These are phyloP conservation scores for Cordilura impudica DNA, from an alignment of 2,888 invertebrate species.

Conservation along the genomic window DNA sequence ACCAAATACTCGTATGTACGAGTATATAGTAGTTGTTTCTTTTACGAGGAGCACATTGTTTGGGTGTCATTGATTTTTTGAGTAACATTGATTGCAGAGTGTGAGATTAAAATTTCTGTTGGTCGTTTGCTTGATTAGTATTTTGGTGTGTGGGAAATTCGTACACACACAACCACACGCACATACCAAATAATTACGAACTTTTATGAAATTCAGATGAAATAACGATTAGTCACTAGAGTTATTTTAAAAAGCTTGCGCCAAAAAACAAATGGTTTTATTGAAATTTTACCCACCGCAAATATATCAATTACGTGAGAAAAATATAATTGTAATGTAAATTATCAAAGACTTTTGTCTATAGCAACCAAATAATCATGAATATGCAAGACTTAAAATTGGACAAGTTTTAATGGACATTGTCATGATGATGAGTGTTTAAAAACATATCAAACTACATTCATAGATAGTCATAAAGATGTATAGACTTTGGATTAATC, in stretches of 20 bases:
- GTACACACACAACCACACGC: conserved; percentile 1
- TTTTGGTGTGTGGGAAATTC: conserved; percentile 21
- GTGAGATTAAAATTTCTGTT: neutral
- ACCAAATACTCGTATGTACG: neutral
- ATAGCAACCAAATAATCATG: neutral
- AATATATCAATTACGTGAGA: conserved; percentile 9
- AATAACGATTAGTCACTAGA: conserved; percentile 56
- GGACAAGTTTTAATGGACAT: conserved; percentile 20
- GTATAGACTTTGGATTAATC: too few relatives aligned
- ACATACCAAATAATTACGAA: conserved; percentile 32
- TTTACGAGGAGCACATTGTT: neutral
- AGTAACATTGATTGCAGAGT: neutral
- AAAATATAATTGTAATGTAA: too few relatives aligned
- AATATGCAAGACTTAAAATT: neutral
- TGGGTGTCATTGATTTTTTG: neutral
- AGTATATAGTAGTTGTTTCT: conserved; percentile 2
- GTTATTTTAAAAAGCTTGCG: conserved; percentile 54
- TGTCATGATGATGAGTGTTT: neutral
- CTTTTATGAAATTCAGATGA: conserved; percentile 55
- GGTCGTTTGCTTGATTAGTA: neutral
- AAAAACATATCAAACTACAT: too few relatives aligned
- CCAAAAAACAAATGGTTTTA: conserved; percentile 28
- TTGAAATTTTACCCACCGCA: conserved; percentile 8
- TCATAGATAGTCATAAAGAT: too few relatives aligned
- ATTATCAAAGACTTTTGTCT: too few relatives aligned